Base-by-base conservation (phyloP, 2,888 invertebrate species). In the Scaptomyza parva region DNA sequence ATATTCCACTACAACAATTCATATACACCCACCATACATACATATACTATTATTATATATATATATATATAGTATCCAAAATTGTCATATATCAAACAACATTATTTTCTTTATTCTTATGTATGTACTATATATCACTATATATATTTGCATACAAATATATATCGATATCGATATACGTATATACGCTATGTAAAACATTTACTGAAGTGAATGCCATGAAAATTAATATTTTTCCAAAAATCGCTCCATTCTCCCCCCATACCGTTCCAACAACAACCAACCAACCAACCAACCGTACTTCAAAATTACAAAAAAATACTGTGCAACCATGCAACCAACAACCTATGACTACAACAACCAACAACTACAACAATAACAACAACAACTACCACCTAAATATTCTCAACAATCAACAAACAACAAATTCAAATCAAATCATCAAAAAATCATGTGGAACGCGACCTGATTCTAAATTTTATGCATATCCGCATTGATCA, bases 181-280 rank as follows among this genome's bases (percentile, higher is more conserved):
- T 35, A 48, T 62, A 39, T 14, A 33, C 3, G n/a, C n/a, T n/a
- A n/a, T n/a, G n/a, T 14, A 14, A 48, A 18, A 61, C 50, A 67
- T 80, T 41, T 57, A 53, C 53, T 41, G 62, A 67, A 54, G 30
- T 33, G 47, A 66, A 68, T 69, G 51, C 60, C 59, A 71, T 45
- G 30, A 64, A 79, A 77, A 78, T 60, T 65, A 79, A 76, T 74
- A 54, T 74, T n/a, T 62, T 62, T 74, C 22, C 50, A 62, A 72
- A 71, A 55, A 76, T 73, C 81, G 86, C 83, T 82, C 62, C 86
- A 81, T 84, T 79, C 69, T 77, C 79, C 83, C 76, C 66, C 67
- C 60, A 61, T 62, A 73, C 57, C 66, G 57, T 66, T 66, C 72
- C 69, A 76, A 68, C 14, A 48, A 39, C 2, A 33, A 33, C 2